A percentile compares a stretch with the other conserved stretches of the same genome.
Conservation (phyloP, 2,113 vertebrate species). For the Hemicordylus capensis region DNA sequence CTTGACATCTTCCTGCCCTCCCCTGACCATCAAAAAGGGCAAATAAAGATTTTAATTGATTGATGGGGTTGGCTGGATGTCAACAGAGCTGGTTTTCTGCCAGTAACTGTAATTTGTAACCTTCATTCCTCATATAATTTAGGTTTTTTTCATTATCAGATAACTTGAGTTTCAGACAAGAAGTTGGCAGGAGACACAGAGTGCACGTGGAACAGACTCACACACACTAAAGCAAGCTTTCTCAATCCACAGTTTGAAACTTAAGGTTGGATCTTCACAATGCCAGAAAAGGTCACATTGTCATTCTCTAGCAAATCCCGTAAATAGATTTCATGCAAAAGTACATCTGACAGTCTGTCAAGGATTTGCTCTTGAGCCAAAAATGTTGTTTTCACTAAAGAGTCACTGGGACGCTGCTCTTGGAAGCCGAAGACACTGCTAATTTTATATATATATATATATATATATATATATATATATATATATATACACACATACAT, state of each 20-base stretch:
- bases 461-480: too few species aligned
- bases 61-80: neutral
- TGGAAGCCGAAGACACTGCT: neutral
- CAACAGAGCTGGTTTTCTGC: slow-evolving; percentile 8
- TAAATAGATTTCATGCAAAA: neutral
- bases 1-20: slow-evolving; percentile 6
- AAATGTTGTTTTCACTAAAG: neutral
- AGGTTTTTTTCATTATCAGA: neutral
- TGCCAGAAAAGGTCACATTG: neutral
- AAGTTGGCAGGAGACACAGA: slow-evolving; percentile 10
- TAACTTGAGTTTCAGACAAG: slow-evolving; percentile 17
- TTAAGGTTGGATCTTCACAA: neutral
- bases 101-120: slow-evolving; percentile 19
- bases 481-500: too few species aligned
- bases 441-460: too few species aligned
- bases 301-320: neutral
- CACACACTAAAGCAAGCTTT: neutral
- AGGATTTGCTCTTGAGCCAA: neutral
- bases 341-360: neutral
- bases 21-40: neutral
- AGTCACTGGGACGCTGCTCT: neutral
- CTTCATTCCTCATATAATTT: too few species aligned
- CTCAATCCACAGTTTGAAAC: neutral
- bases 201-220: neutral
- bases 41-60: slow-evolving; percentile 15